Base-by-base conservation (phyloP, 30 jellyfish, hydroid and myxozoan genomes). In the Turritopsis rubra region DNA sequence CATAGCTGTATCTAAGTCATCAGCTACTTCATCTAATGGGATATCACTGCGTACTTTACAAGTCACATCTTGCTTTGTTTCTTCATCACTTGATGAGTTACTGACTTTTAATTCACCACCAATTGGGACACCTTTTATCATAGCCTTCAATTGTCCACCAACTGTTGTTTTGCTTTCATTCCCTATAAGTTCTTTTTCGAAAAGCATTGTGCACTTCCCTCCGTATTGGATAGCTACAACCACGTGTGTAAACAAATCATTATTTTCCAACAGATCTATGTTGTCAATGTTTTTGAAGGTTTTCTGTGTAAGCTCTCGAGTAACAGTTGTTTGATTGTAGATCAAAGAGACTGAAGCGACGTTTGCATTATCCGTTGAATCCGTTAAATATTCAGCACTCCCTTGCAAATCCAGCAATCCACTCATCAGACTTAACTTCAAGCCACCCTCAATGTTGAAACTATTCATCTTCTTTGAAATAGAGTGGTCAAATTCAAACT, bases 191-290 rank as follows among this genome's bases (percentile, higher is more conserved):
- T 80, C 53, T n/a, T 80, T 68, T 65, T 80, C 87, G 52, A 80
- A 65, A 19, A 80, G 29, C 78, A 80, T 80, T 0, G 78, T 65
- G 54, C 87, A 80, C 20, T n/a, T 53, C n/a, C 87, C 78, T 16
- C 87, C 87, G n/a, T 52, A 80, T 18, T 28, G 87, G 22, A 80
- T 80, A 16, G 75, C 87, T 16, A 66, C 87, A 22, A 80, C 87
- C 18, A 80, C 28, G 26, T 80, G 87, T 53, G 87, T 80, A 54
- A 80, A 80, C 65, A 16, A 18, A 1, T 80, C 79, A 24, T 30
- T 19, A 3, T 26, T 52, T 76, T 76, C 72, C 21, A 80, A 13
- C 24, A 80, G 53, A 18, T 80, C 28, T n/a, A 19, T 30, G 54
- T 52, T 41, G 28, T 80, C 87, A 65, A 80, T 30, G 28, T 80